Base-by-base conservation (phyloP, 35 echinoderm and acorn worm species). In the Strongylocentrotus purpuratus region DNA sequence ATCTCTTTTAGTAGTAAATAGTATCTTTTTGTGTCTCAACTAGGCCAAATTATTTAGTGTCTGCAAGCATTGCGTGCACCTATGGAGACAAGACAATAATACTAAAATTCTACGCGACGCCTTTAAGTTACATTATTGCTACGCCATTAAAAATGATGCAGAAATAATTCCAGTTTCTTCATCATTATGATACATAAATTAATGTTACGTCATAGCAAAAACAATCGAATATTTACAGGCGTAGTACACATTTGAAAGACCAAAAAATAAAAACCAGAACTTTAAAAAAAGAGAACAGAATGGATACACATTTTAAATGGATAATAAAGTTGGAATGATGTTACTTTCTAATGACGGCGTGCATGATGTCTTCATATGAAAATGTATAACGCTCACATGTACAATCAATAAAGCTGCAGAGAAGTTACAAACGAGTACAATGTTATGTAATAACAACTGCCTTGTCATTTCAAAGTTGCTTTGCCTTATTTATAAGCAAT, bases 171-270 rank as follows among this genome's bases (percentile, higher is more conserved):
- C 28, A 4, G 25, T 78, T 78, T 78, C 20, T 0, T n/a, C 28
- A n/a, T 22, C 28, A n/a, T n/a, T 28, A 78, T 78, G 20, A 78
- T 78, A 78, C 65, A 78, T 78, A 78, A 78, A 78, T 78, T 78
- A 78, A 78, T 28, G 65, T 78, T n/a, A 78, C 65, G 28, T 78
- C 65, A 78, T 78, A 41, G 87, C 87, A 89, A 78, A 89, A 89
- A 89, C 18, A 28, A 89, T 33, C 32, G 14, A 89, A 89, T 89
- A 89, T 89, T 89, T 89, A 89, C 87, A 89, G 33, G 87, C 87
- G 87, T 89, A 89, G 87, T 89, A 89, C 87, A 89, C 87, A 45
- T 46, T 59, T 94, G 46, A 61, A 94, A 94, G 58, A 94, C 58
- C 46, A 32, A 48, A 92, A 94, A 55, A 33, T 48, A 48, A 48